Percentiles rank a stretch among this genome's conserved stretches.
These are phyloP conservation scores for Trachymyrmex cornetzi DNA, from an alignment of 1,140 invertebrate genomes.

Conservation along the genomic window DNA sequence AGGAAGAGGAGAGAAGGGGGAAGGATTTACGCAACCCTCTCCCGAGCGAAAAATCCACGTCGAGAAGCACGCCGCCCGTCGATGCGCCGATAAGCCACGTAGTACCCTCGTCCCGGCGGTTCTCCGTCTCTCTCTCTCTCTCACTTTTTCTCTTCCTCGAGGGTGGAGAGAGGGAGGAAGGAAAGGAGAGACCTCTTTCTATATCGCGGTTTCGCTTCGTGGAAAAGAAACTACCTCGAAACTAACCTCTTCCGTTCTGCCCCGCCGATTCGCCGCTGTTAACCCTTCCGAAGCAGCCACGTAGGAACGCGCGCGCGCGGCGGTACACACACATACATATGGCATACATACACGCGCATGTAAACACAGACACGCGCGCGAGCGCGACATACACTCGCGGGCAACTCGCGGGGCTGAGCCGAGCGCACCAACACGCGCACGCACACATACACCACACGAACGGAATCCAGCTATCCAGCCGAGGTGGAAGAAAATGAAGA, in stretches of 20 bases:
- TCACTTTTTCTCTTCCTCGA: slow-evolving; percentile 50
- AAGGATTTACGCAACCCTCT: slow-evolving; percentile 84
- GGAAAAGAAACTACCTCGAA: slow-evolving; percentile 68
- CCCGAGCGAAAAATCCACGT: slow-evolving; percentile 79
- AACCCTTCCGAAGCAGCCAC: slow-evolving; percentile 67
- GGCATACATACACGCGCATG: not conserved
- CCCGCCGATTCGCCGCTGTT: slow-evolving; percentile 51
- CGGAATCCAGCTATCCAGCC: not conserved
- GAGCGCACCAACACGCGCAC: slow-evolving; percentile 12
- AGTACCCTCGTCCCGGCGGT: slow-evolving; percentile 64
- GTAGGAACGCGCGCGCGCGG: slow-evolving; percentile 55
- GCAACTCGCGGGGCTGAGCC: slow-evolving; percentile 56
- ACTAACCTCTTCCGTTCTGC: slow-evolving; percentile 73
- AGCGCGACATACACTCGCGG: slow-evolving; percentile 18
- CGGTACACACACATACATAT: no score
- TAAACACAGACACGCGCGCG: slow-evolving; percentile 7
- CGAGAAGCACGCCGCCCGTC: slow-evolving; percentile 74
- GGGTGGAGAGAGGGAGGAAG: not conserved
- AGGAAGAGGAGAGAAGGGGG: slow-evolving; percentile 41
- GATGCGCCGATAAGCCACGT: slow-evolving; percentile 79
- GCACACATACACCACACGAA: slow-evolving; percentile 32
- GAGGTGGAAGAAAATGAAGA: slow-evolving; percentile 47
- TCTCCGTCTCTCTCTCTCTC: slow-evolving; percentile 59
- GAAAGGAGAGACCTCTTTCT: slow-evolving; percentile 10
- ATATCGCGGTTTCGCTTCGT: slow-evolving; percentile 40